Conservation (phyloP, 2,797 vertebrate genomes). For the Semotilus atromaculatus region DNA sequence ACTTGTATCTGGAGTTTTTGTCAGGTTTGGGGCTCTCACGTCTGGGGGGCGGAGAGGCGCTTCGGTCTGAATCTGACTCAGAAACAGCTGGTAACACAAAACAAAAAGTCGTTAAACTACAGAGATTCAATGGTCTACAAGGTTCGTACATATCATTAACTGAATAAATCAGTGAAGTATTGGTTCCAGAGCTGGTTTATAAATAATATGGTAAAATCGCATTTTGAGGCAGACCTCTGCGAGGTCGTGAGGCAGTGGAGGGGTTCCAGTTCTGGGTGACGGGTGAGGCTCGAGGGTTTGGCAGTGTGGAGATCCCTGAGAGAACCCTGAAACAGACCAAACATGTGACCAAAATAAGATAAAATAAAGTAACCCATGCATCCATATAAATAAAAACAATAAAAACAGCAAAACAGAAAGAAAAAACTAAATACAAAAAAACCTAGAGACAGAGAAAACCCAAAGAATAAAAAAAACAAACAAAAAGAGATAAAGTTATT, state of each 20-base stretch:
- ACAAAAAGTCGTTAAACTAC: background rate
- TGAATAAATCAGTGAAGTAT: background rate
- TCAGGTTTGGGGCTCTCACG: conserved; percentile 67
- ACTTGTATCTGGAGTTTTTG: conserved; percentile 77
- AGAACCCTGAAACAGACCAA: conserved; percentile 65
- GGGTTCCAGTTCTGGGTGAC: conserved; percentile 60
- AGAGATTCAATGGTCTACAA: background rate
- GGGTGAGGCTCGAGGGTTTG: conserved; percentile 75
- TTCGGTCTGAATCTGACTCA: conserved; percentile 79
- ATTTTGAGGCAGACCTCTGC: conserved; percentile 59
- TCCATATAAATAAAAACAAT: background rate
- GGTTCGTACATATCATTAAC: background rate
- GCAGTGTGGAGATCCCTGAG: conserved; percentile 74
- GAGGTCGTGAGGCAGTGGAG: conserved; percentile 73
- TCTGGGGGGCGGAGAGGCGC: conserved; percentile 67
- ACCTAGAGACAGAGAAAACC: background rate
- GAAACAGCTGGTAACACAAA: conserved; percentile 69
- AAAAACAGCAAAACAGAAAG: no score
- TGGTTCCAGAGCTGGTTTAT: background rate
- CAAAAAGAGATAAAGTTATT: background rate
- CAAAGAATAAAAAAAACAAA: background rate
- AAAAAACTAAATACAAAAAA: background rate
- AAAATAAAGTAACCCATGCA: background rate
- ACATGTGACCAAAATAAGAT: background rate
- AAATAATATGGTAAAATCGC: background rate